These are phyloP conservation scores for Crotalus horridus DNA, from an alignment of 2,113 vertebrate species.

Conservation along the genomic window DNA sequence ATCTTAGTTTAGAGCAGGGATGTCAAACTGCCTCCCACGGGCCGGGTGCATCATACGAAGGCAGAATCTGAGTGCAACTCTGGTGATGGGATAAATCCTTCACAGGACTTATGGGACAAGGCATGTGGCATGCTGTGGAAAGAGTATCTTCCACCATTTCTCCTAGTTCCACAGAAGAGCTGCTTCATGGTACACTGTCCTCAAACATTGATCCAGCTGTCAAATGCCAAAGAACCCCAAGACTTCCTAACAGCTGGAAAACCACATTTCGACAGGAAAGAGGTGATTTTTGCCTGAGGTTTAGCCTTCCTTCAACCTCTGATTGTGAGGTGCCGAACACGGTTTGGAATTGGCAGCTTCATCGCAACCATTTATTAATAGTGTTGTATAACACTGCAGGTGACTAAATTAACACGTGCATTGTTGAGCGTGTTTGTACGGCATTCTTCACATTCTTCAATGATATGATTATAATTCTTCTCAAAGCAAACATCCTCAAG, in stretches of 20 bases:
- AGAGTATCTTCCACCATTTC: neutral
- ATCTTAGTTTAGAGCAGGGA: too few relatives aligned
- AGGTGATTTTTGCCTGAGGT: neutral
- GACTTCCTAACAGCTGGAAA: neutral
- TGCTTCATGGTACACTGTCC: neutral
- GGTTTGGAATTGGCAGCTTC: neutral
- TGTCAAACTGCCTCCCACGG: too few relatives aligned
- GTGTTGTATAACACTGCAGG: neutral
- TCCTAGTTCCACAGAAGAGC: neutral
- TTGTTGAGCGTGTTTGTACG: neutral
- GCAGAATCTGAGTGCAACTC: neutral
- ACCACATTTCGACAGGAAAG: neutral
- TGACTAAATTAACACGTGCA: neutral
- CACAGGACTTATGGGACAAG: neutral
- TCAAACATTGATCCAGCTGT: neutral
- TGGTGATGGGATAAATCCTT: neutral
- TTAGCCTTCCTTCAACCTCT: neutral
- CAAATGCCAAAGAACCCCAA: neutral
- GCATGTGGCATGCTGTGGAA: neutral
- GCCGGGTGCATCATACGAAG: too few relatives aligned
- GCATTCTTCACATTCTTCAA: neutral
- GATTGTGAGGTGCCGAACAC: neutral
- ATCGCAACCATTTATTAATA: neutral
- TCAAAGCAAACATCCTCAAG: neutral
- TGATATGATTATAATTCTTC: neutral